These are phyloP conservation scores for Microtus montanus DNA, from an alignment of 2,113 vertebrate genomes.

Conservation along the genomic window DNA sequence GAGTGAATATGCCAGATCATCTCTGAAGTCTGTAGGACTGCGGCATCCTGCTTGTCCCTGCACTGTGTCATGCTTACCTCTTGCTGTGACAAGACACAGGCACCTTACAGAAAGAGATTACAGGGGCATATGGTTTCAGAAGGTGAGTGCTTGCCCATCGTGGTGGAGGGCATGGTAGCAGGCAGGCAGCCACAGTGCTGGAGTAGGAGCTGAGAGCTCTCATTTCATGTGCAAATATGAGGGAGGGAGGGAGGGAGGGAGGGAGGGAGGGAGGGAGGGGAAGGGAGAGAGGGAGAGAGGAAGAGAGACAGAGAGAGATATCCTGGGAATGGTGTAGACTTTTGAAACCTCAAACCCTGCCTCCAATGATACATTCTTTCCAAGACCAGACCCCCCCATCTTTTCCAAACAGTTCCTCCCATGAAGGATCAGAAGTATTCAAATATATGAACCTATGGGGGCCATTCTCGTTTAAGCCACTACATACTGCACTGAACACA, in stretches of 20 bases:
- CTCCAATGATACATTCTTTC: neutral
- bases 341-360: neutral
- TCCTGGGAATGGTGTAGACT: neutral
- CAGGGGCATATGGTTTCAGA: neutral
- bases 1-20: neutral
- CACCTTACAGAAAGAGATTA: neutral
- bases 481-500: neutral
- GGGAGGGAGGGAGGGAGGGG: neutral
- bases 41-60: neutral
- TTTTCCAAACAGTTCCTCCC: neutral
- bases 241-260: neutral
- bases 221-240: neutral
- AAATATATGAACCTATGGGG: neutral
- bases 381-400: neutral
- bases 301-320: neutral
- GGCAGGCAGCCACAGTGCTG: neutral
- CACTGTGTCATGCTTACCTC: neutral
- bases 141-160: too few species aligned
- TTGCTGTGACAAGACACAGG: neutral
- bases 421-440: neutral
- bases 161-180: neutral
- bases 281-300: rapidly evolving
- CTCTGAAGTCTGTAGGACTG: neutral
- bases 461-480: neutral
- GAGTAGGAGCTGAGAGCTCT: neutral